Conservation (phyloP, 1,140 invertebrate genomes). For the Copidosoma floridanum region DNA sequence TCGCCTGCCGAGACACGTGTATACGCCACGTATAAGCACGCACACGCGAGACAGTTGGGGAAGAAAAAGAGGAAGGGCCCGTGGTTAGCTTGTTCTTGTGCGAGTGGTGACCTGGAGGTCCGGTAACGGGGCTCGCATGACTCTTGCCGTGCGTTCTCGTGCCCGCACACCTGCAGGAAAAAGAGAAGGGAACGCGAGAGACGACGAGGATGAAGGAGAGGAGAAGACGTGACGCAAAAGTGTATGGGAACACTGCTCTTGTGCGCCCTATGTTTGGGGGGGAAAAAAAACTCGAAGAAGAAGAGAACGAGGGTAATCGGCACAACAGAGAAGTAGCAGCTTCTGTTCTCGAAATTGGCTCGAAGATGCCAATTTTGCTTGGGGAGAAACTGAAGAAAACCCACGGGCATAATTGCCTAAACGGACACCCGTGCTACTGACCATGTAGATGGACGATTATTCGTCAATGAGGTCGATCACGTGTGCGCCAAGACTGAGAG, state of each 20-base stretch:
- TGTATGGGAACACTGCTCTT: too few species aligned
- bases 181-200: background rate
- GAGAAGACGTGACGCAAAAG: background rate
- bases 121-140: slow-evolving; percentile 28
- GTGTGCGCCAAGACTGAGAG: too few species aligned
- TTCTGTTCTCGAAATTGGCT: slow-evolving; percentile 14
- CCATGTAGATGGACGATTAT: slow-evolving; percentile 11
- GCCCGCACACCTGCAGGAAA: background rate
- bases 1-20: too few species aligned
- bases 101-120: slow-evolving; percentile 31
- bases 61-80: slow-evolving; percentile 32
- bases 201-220: slow-evolving; percentile 12
- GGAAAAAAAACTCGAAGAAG: background rate
- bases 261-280: too few species aligned
- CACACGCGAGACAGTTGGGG: slow-evolving; percentile 20
- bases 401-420: slow-evolving; percentile 15
- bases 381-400: background rate
- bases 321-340: slow-evolving; percentile 3
- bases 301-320: background rate
- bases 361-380: slow-evolving; percentile 13
- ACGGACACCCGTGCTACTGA: too few species aligned
- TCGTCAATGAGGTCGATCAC: slow-evolving; percentile 33
- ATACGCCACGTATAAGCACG: too few species aligned
- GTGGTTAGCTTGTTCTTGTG: slow-evolving; percentile 38
- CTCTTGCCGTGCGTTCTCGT: slow-evolving; percentile 5